Evolutionary conservation across 2,797 vertebrate genomes (phyloP), one percentile per base, ranked within the genome.

Genomic region (Acomys russatus): DNA sequence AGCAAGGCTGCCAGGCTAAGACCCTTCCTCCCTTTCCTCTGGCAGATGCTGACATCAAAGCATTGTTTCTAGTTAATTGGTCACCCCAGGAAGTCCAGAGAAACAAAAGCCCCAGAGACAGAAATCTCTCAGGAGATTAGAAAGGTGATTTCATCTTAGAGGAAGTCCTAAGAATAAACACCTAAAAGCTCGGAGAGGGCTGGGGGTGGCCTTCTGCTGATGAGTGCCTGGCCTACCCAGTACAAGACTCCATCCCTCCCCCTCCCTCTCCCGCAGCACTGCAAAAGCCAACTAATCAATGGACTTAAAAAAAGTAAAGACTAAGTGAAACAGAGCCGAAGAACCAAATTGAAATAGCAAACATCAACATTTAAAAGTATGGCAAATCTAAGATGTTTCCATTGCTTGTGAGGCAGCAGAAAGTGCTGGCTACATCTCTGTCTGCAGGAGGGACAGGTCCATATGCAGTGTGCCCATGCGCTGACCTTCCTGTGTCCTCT

Each of bases 31-130:
- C 71, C 28, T 17, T 22, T 61, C 18, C 59, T n/a, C 30, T 51
- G 73, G 70, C 70, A 74, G 70, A 88, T 22, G 3, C 54, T 20
- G 70, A 74, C 2, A 44, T 88, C 83, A 59, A 64, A 78, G 77
- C 64, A 11, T 25, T 73, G 87, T 88, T 84, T 91, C 66, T 84
- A 95, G 94, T 38, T 74, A 78, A 28, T 44, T 35, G 33, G 9
- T 77, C n/a, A 56, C 79, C 63, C 70, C 23, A 35, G 76, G 84
- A 88, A 78, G 82, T 88, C 14, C 61, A 91, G 14, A 79, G 74
- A 74, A 84, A 78, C 51, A 2, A 83, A 84, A 54, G 88, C 14
- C 56, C 63, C 56, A n/a, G 83, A 64, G 70, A 71, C 17, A 90
- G 35, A 71, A 83, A 38, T 35, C 44, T 64, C 38, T 70, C 6